Conservation (phyloP, 2,888 invertebrate species). For the Cosmia trapezina region DNA sequence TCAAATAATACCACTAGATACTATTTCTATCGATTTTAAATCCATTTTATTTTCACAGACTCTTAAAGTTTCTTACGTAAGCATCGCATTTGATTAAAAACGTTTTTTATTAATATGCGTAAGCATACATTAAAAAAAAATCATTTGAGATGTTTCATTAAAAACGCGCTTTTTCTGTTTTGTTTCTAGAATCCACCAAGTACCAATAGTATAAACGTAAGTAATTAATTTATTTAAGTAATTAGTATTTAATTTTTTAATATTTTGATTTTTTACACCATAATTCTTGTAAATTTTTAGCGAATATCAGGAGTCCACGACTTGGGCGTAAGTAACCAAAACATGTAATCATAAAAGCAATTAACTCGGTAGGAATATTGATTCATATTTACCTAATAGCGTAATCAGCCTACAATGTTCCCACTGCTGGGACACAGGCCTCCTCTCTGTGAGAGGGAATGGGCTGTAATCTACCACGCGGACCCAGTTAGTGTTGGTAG, state of each 20-base stretch:
- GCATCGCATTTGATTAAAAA: slow-evolving; percentile 29
- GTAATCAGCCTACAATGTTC: too few relatives aligned
- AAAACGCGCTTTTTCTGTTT: neutral
- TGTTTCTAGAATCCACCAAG: slow-evolving; percentile 35
- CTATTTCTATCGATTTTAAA: neutral
- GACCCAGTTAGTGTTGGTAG: too few relatives aligned
- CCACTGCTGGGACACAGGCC: too few relatives aligned
- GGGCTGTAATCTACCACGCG: too few relatives aligned
- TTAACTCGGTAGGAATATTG: neutral
- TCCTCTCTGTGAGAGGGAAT: too few relatives aligned
- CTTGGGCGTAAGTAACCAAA: slow-evolving; percentile 48
- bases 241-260: too few relatives aligned
- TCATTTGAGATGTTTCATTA: neutral
- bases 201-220: slow-evolving; percentile 10
- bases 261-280: neutral
- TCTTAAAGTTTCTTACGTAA: slow-evolving; percentile 68
- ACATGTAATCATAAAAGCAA: neutral
- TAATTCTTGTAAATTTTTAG: slow-evolving; percentile 24
- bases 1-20: slow-evolving; percentile 5
- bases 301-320: slow-evolving; percentile 32
- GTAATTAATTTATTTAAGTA: slow-evolving; percentile 15
- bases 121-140: neutral
- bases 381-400: too few relatives aligned
- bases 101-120: neutral
- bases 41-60: slow-evolving; percentile 54